Evolutionary conservation across 2,797 vertebrate genomes (phyloP).

Genomic region (Avahi laniger): DNA sequence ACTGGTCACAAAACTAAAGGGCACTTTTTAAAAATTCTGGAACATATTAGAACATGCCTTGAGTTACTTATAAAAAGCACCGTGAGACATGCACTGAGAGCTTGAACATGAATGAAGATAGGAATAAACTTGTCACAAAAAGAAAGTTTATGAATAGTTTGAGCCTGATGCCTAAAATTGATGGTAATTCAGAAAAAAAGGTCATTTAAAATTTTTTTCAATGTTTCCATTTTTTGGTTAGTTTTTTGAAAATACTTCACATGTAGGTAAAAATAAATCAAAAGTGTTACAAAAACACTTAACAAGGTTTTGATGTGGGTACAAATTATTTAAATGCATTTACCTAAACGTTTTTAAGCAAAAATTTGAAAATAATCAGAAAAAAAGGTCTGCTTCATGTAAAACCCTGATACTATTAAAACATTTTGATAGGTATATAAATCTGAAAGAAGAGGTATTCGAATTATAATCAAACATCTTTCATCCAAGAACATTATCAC

Average conservation of each 20-base stretch:
- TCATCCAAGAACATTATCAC: conserved; percentile 56
- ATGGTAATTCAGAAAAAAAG: neutral
- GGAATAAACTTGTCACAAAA: neutral
- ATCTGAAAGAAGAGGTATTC: conserved; percentile 67
- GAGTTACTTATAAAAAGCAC: neutral
- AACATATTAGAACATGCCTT: neutral
- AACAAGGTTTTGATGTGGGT: neutral
- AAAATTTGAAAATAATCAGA: neutral
- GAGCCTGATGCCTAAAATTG: neutral
- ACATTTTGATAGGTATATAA: neutral
- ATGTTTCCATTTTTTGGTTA: neutral
- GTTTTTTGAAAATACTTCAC: neutral
- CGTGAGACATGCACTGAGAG: neutral
- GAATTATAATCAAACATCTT: conserved; percentile 75
- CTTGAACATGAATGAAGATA: neutral
- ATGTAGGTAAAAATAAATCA: neutral
- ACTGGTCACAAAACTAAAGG: neutral
- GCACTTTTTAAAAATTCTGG: neutral
- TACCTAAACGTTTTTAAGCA: neutral
- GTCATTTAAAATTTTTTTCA: neutral
- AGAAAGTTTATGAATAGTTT: neutral
- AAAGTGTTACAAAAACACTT: neutral
- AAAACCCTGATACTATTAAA: neutral
- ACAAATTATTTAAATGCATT: neutral
- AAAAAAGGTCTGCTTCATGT: neutral